These are phyloP conservation scores for Akabosia matsudoensis DNA, from an alignment of 1,140 invertebrate genomes.

Conservation along the genomic window DNA sequence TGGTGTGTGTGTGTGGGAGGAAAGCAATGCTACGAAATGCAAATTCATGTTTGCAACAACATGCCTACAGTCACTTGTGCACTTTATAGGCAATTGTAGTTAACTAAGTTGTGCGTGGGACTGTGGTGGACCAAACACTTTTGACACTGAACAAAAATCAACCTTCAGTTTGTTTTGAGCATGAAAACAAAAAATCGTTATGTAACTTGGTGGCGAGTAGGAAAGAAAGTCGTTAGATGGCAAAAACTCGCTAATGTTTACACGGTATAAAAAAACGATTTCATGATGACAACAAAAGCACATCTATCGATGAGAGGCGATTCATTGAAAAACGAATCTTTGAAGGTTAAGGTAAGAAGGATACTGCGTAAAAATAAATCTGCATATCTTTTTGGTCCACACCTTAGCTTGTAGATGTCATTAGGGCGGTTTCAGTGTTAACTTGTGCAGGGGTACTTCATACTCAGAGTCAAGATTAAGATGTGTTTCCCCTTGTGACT, in stretches of 20 bases:
- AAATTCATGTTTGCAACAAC: no score
- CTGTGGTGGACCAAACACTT: neutral
- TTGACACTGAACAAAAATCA: conserved; percentile 4
- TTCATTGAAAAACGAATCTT: neutral
- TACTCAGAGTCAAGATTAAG: no score
- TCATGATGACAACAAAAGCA: neutral
- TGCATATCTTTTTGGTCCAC: neutral
- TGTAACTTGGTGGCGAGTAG: no score
- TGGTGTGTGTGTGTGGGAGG: neutral
- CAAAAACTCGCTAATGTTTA: no score
- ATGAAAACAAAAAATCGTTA: no score
- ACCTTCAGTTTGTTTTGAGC: neutral
- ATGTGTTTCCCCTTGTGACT: no score
- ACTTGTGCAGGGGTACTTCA: no score
- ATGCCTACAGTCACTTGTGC: no score
- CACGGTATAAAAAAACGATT: neutral
- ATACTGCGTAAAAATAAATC: neutral
- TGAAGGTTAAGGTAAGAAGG: neutral
- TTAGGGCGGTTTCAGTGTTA: no score
- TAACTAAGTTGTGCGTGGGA: no score
- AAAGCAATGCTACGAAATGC: neutral
- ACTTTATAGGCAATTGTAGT: no score
- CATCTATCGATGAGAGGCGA: neutral
- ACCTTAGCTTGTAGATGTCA: conserved; percentile 14
- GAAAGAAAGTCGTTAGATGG: no score